Evolutionary conservation across 2,113 vertebrate species (phyloP), one percentile per base, ranked within the genome.

Genomic region (Neoarius graeffei): DNA sequence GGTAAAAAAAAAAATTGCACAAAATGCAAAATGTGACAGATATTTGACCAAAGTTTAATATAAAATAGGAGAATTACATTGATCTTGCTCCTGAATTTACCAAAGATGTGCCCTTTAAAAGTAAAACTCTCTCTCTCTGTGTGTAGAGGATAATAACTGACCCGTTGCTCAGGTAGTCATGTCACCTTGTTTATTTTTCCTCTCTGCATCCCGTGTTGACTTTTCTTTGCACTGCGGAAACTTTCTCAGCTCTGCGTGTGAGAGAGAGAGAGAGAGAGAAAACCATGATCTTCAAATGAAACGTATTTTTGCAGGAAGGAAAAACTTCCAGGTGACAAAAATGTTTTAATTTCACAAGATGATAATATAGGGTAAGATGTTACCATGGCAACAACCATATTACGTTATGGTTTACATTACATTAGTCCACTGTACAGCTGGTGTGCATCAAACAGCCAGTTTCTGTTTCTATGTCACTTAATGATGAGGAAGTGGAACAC

Each of bases 211-310:
- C 66, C 50, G 9, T 81, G 80, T 87, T 87, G 48, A 73, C 80
- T 50, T 82, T 87, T 48, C 30, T 57, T 20, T 48, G 64, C 27
- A 52, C 71, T 85, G 27, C 7, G 74, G 83, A 91, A 90, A 86
- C 85, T 48, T 83, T 90, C 91, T 25, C 60, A 62, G 60, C 60
- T 62, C 7, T 7, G 11, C 35, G 15, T 71, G 67, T 71, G 71
- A 15, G 62, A 2, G 35, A 35, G 35, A 35, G 35, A 42, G 42
- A 42, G 42, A 4, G 42, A 1, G 4, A 62, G 1, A 6, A 62
- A 62, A 23, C 15, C 59, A 23, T 25, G 64, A 66, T 25, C 8
- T 11, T n/a, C 8, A n/a, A n/a, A n/a, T 15, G 19, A 64, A 25
- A 25, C 1, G 14, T 13, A 1, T 27, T 67, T 3, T 67, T 27